Evolutionary conservation across 2,888 invertebrate genomes (phyloP).

Genomic region (Tineola bisselliella): DNA sequence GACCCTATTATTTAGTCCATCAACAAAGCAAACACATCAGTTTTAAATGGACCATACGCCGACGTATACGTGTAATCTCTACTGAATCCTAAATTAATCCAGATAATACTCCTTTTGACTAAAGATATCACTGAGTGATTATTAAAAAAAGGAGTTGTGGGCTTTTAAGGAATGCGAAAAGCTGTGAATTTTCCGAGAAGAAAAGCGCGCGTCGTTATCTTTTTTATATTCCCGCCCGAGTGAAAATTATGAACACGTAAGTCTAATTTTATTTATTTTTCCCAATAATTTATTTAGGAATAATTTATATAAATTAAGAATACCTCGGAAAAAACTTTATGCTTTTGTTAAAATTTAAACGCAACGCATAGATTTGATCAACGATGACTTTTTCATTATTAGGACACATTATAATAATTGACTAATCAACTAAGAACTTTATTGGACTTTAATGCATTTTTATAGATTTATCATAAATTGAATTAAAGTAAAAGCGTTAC

Average conservation of each 20-base stretch:
- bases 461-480: no score
- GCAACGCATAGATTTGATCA: no score
- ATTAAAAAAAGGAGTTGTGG: not conserved
- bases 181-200: not conserved
- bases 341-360: no score
- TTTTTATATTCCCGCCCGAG: not conserved
- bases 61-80: not conserved
- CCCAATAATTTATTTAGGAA: no score
- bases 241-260: not conserved
- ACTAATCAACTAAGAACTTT: no score
- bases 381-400: no score
- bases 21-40: not conserved
- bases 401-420: no score
- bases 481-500: no score
- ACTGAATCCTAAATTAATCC: not conserved
- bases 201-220: not conserved
- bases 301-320: no score
- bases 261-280: not conserved
- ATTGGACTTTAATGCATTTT: no score
- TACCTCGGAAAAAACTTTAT: no score
- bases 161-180: not conserved
- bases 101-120: not conserved
- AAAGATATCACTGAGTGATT: not conserved
- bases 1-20: not conserved
- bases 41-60: not conserved